A percentile compares a stretch with the other conserved stretches of the same genome.
These are phyloP conservation scores for Phoeniculus purpureus DNA, from an alignment of 2,797 vertebrate species.

Conservation along the genomic window DNA sequence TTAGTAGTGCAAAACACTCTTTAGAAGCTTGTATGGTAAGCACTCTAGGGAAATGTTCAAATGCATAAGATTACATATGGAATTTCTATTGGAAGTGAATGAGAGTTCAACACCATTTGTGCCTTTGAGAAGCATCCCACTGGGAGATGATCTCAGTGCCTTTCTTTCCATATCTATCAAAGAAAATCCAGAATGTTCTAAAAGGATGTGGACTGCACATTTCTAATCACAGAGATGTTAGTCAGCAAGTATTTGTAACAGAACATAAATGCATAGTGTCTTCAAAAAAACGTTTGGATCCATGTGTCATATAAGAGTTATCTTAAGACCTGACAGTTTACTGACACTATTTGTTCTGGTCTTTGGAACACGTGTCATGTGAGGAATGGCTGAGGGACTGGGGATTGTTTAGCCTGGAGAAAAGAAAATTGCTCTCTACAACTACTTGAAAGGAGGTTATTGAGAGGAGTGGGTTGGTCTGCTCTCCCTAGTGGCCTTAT, in stretches of 20 bases:
- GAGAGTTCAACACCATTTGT: not conserved
- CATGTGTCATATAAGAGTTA: accelerated
- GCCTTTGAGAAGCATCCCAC: not conserved
- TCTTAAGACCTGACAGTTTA: not conserved
- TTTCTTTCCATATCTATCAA: not conserved
- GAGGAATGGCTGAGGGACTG: too few relatives aligned
- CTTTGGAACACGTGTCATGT: too few relatives aligned
- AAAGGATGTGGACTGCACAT: not conserved
- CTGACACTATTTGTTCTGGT: not conserved
- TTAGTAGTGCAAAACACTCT: not conserved
- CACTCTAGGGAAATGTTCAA: not conserved
- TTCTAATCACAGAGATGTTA: not conserved
- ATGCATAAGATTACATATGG: not conserved
- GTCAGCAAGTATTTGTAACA: not conserved
- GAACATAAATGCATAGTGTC: not conserved
- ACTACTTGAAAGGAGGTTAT: too few relatives aligned
- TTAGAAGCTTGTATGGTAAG: not conserved
- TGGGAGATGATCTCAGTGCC: not conserved
- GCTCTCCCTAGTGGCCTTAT: too few relatives aligned
- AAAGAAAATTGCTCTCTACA: too few relatives aligned
- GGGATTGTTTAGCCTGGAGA: too few relatives aligned
- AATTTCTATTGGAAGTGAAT: not conserved
- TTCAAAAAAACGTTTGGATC: not conserved
- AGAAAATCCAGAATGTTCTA: not conserved
- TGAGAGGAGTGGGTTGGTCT: too few relatives aligned